Conservation (phyloP, 53 echinoderm and acorn worm species). For the Apostichopus leukothele region DNA sequence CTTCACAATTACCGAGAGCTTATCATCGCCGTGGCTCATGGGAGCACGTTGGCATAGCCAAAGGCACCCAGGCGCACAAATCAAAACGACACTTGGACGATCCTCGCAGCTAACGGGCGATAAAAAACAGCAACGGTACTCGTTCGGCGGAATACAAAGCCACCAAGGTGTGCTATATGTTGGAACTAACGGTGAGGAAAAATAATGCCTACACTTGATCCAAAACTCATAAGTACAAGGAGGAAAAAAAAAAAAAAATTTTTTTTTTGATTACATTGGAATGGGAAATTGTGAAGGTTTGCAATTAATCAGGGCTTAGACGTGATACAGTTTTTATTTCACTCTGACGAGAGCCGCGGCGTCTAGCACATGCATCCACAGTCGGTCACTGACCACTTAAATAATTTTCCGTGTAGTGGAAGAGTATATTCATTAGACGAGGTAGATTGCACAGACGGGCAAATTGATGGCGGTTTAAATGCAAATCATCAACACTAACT, state of each 20-base stretch:
- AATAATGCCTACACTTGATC: slow-evolving; percentile 20
- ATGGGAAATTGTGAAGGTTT: slow-evolving; percentile 31
- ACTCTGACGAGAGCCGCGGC: neutral
- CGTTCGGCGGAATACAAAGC: slow-evolving; percentile 41
- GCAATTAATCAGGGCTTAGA: slow-evolving; percentile 40
- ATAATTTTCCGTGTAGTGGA: neutral
- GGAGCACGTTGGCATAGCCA: slow-evolving; percentile 43
- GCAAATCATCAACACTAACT: slow-evolving; percentile 36
- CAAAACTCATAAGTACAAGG: slow-evolving; percentile 22
- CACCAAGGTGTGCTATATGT: slow-evolving; percentile 33
- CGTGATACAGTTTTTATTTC: slow-evolving; percentile 27
- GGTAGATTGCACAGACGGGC: neutral
- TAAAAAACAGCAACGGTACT: slow-evolving; percentile 44
- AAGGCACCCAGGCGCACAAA: slow-evolving; percentile 43
- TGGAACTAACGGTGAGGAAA: neutral
- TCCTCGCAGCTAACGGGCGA: slow-evolving; percentile 43
- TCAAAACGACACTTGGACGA: slow-evolving; percentile 46
- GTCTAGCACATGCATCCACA: neutral
- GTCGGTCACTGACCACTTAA: slow-evolving; percentile 41
- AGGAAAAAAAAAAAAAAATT: too few species aligned
- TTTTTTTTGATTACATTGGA: slow-evolving; percentile 39
- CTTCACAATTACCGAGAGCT: slow-evolving; percentile 40
- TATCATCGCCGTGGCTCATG: slow-evolving; percentile 37
- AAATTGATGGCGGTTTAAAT: slow-evolving; percentile 18
- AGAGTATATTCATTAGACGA: slow-evolving; percentile 12